Evolutionary conservation across 2,888 invertebrate species (phyloP).

Genomic region (Phrixothrix hirtus): DNA sequence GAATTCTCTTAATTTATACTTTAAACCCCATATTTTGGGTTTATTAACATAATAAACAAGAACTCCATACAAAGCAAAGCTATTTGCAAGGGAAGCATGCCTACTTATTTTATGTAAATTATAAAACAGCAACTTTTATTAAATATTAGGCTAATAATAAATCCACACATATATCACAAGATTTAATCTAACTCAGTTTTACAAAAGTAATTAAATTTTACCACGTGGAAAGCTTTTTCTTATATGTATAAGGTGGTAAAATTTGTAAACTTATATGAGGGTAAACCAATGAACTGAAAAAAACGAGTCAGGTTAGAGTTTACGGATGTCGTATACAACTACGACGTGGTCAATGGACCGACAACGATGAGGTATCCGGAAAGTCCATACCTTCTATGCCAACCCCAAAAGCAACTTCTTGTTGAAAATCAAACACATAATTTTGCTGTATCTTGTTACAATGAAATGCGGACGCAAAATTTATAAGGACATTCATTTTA

Average conservation of each 20-base stretch:
- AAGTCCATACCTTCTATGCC: conserved; percentile 29
- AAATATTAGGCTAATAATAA: no score
- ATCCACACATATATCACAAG: no score
- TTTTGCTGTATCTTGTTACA: conserved; percentile 8
- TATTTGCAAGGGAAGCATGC: no score
- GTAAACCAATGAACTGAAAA: conserved; percentile 29
- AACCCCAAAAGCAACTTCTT: conserved; percentile 19
- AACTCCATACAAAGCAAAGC: no score
- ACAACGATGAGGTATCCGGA: conserved; percentile 16
- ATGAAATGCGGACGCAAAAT: no score
- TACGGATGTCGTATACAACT: conserved; percentile 26
- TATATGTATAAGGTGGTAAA: conserved; percentile 18
- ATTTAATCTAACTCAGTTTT: no score
- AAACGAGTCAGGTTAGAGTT: conserved; percentile 18
- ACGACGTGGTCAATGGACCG: conserved; percentile 28
- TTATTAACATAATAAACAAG: no score
- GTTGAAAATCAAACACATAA: conserved; percentile 7
- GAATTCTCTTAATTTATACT: no score
- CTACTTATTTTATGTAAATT: no score
- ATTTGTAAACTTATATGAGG: conserved; percentile 22
- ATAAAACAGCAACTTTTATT: no score
- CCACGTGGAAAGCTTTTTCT: conserved; percentile 13
- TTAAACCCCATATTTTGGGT: no score
- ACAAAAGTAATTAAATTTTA: conserved; percentile 13
- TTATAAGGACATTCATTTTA: no score